A percentile compares a stretch with the other conserved stretches of the same genome.
phyloP scores from a whole-genome alignment of 1,140 invertebrate species.

The Drosophila kepulauana region DNA sequence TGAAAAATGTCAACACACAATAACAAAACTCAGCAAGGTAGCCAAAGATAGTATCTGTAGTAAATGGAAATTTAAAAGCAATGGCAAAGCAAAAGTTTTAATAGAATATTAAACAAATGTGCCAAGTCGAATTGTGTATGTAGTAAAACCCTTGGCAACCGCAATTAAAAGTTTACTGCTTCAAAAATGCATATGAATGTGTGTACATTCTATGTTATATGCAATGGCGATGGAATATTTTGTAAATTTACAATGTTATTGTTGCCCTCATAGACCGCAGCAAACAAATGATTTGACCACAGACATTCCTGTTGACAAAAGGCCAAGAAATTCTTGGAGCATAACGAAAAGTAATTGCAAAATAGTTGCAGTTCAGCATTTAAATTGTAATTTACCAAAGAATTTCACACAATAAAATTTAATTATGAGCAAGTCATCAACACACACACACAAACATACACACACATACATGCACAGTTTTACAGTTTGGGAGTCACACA shows the following conservation, averaged over 20 bases:
- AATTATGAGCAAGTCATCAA: slow-evolving; percentile 52
- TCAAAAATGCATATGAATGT: neutral
- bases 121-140: neutral
- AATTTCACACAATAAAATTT: slow-evolving; percentile 67
- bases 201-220: neutral
- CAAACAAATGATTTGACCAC: slow-evolving; percentile 33
- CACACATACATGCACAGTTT: neutral
- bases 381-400: slow-evolving; percentile 69
- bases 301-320: slow-evolving; percentile 27
- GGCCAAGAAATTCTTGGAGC: slow-evolving; percentile 29
- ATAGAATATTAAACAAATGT: neutral
- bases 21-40: slow-evolving; percentile 33
- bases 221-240: neutral
- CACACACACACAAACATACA: slow-evolving; percentile 6
- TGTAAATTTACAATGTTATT: slow-evolving; percentile 1
- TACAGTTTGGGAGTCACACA: slow-evolving; percentile 19
- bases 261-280: slow-evolving; percentile 7
- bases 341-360: slow-evolving; percentile 60
- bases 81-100: neutral
- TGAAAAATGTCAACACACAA: slow-evolving; percentile 36
- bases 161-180: slow-evolving; percentile 12
- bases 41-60: slow-evolving; percentile 13
- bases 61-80: neutral
- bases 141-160: slow-evolving; percentile 5
- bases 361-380: slow-evolving; percentile 50